Base-by-base conservation (phyloP, 2,797 vertebrate genomes). In the Lithobates pipiens region DNA sequence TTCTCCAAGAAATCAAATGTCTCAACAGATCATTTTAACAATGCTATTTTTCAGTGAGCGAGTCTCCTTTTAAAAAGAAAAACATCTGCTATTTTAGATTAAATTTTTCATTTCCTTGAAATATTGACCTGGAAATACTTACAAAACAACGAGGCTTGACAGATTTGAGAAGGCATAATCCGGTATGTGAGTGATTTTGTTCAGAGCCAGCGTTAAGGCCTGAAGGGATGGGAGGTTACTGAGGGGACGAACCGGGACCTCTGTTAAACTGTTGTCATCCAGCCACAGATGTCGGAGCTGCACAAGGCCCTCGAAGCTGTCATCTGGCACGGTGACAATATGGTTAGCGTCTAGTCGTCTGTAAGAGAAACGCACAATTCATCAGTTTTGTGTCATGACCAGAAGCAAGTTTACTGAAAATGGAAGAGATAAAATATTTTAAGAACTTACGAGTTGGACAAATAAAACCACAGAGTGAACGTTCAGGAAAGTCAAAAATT, bases 281-380 rank as follows among this genome's bases (percentile, higher is more conserved):
- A 99, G 85, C 98, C 98, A 99, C 70, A 99, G 96, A 93, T 99
- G 97, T 50, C 98, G 95, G 27, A 99, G 92, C 91, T 99, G 98
- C 88, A 96, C 92, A 2, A 99, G 96, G 4, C 96, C 96, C 92
- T 98, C 95, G 61, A 99, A 99, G 87, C 98, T 99, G 91, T 97
- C 96, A 50, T 98, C 96, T 0, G 98, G 97, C 61, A 99, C 98
- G 11, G 91, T 89, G 46, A 95, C 96, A 65, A 99, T 98, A 77
- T 99, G 98, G 91, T 99, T 99, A 0, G 98, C 98, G 92, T 99
- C 98, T 75, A 99, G 93, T 25, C 98, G 97, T 86, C 98, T 99
- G 23, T 0, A 87, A 32, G 1, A 44, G 67, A 87, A 39, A 86
- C 10, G 29, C 34, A 68, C 42, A 76, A 65, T 79, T 79, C 6